phyloP scores from a whole-genome alignment of 2,797 vertebrate genomes.

The Gouania willdenowi region DNA sequence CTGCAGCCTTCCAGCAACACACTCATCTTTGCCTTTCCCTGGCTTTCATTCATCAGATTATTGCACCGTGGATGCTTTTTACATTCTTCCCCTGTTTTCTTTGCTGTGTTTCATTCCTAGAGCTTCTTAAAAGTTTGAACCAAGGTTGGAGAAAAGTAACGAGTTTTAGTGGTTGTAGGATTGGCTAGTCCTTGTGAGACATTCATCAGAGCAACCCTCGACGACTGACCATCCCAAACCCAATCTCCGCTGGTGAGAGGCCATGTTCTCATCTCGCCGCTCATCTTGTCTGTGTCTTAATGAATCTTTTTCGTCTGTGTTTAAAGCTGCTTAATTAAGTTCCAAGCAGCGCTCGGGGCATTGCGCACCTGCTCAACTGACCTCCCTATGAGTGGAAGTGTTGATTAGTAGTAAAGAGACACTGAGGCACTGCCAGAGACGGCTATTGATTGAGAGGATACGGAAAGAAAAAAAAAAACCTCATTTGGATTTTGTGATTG shows the following conservation, averaged over 20 bases:
- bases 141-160: not conserved
- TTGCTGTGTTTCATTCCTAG: not conserved
- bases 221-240: conserved; percentile 41
- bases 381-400: conserved; percentile 73
- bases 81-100: conserved; percentile 2
- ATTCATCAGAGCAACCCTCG: conserved; percentile 8
- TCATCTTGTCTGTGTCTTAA: conserved; percentile 72
- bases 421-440: conserved; percentile 60
- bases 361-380: conserved; percentile 64
- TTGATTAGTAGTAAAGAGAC: conserved; percentile 77
- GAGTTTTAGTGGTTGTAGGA: conserved; percentile 13
- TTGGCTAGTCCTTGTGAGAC: conserved; percentile 33
- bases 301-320: conserved; percentile 75
- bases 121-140: not conserved
- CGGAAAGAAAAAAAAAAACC: no score
- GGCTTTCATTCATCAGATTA: not conserved
- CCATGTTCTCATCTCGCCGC: conserved; percentile 56
- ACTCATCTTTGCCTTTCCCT: conserved; percentile 27
- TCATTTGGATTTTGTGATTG: conserved; percentile 59
- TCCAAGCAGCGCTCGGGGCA: conserved; percentile 74
- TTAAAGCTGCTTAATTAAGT: conserved; percentile 83
- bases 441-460: conserved; percentile 66
- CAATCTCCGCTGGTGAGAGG: conserved; percentile 35
- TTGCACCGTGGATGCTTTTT: not conserved
- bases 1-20: conserved; percentile 42